Conservation (phyloP, 2,113 vertebrate species). For the Lontra canadensis region DNA sequence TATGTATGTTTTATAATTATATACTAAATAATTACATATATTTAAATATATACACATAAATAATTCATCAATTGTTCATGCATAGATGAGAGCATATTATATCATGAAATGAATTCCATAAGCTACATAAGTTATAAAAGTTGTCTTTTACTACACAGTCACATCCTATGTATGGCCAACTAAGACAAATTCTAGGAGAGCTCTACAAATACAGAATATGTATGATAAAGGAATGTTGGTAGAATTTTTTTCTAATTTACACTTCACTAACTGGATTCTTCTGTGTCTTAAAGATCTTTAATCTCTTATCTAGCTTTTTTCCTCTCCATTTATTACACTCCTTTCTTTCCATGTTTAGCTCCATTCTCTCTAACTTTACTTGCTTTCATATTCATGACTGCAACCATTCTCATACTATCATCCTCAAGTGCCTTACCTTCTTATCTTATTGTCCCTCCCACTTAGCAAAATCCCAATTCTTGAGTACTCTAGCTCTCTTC, state of each 20-base stretch:
- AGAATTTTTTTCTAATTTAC: background rate
- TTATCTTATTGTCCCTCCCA: background rate
- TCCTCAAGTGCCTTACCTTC: background rate
- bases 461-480: background rate
- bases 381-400: background rate
- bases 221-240: background rate
- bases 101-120: background rate
- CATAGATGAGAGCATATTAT: background rate
- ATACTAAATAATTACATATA: background rate
- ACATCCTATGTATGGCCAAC: background rate
- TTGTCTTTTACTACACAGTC: background rate
- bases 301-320: background rate
- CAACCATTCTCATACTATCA: background rate
- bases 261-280: background rate
- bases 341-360: background rate
- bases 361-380: background rate
- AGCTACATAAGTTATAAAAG: background rate
- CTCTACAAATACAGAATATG: background rate
- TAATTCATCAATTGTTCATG: background rate
- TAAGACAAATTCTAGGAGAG: conserved; percentile 3
- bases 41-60: background rate
- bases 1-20: background rate
- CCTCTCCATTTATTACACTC: background rate
- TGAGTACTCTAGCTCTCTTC: background rate
- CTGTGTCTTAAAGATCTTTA: background rate